Evolutionary conservation across 1,140 invertebrate genomes (phyloP), one percentile per base, ranked within the genome.

Genomic region (Pectinophora gossypiella): DNA sequence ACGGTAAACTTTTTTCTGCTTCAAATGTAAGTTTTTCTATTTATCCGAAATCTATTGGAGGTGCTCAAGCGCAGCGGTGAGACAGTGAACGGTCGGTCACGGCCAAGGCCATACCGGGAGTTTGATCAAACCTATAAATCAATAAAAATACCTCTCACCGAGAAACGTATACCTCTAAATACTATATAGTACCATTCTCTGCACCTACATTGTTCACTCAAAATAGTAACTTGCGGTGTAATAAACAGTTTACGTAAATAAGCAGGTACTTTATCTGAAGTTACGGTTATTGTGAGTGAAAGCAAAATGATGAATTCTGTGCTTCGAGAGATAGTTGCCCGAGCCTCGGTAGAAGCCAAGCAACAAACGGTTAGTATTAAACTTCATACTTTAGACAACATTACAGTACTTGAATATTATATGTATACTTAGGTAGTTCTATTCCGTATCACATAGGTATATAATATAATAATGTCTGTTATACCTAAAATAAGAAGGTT

Each of bases 51-150:
- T 48, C 48, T 52, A 54, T 52, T 46, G 56, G 44, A 68, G 64
- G 56, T 76, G 65, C 52, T 76, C 76, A 74, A 71, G 72, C 71
- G 69, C 62, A 72, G 61, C 72, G 64, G 47, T 59, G 52, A 54
- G 64, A 69, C 72, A 82, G 79, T 83, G 82, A 83, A 78, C 67
- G 77, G 67, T 55, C 74, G 72, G 79, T 85, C 76, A 83, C 75
- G 76, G 82, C 70, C 82, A 85, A 85, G 82, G 82, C 72, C 73
- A 67, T 81, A 78, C 69, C 60, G 52, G 54, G 56, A 66, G 62
- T 79, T 56, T 47, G 60, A 56, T 22, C 22, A 47, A 55, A 55
- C 58, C 51, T 23, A 72, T 66, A 70, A 61, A 62, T 74, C 43
- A 49, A 53, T 53, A 61, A 56, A 72, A 66, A 62, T 57, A 60